Base-by-base conservation (phyloP, 2,888 invertebrate genomes). In the Sinelater perroti region DNA sequence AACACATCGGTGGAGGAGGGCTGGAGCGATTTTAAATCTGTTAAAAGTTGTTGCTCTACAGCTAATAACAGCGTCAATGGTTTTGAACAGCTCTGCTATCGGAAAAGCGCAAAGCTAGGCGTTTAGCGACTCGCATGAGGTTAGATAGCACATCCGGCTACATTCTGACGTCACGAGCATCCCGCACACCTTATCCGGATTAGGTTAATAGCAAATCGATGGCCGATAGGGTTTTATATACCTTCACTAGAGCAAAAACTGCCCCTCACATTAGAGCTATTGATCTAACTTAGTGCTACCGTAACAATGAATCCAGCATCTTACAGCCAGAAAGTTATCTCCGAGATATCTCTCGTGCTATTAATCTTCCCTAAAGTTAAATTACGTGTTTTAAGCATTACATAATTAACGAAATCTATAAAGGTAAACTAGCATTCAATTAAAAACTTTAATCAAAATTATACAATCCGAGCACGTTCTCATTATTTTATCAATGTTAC, bases 191-290 rank as follows among this genome's bases (percentile, higher is more conserved):
- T 61, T 61, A 61, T 58, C 54, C 51, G 54, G 54, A 58, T 61
- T 58, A 61, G 50, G 61, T 54, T 61, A 61, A 61, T 61, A 61
- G 61, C 26, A 61, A 61, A 61, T 61, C 61, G 57, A 61, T 61
- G 49, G 53, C 45, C 42, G 61, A 58, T 61, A 54, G 52, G 44
- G 56, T 58, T 58, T 61, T 61, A 61, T 58, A 55, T 51, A 61
- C 57, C 61, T 58, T 47, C 49, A 47, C 49, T 17, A 44, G 30
- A 50, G 54, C 57, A 57, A 60, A 60, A 60, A 60, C 56, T 54
- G 50, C 49, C 53, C 49, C 46, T 50, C 49, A 50, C 53, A 54
- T 57, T 53, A 57, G 49, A 49, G 56, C 47, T 56, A 60, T 60
- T 46, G 60, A 60, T 56, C 50, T 45, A 28, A 28, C 42, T 59